Percentiles rank a stretch among this genome's conserved stretches.
phyloP scores from a whole-genome alignment of 2,888 invertebrate species.

The Argyresthia goedartella region DNA sequence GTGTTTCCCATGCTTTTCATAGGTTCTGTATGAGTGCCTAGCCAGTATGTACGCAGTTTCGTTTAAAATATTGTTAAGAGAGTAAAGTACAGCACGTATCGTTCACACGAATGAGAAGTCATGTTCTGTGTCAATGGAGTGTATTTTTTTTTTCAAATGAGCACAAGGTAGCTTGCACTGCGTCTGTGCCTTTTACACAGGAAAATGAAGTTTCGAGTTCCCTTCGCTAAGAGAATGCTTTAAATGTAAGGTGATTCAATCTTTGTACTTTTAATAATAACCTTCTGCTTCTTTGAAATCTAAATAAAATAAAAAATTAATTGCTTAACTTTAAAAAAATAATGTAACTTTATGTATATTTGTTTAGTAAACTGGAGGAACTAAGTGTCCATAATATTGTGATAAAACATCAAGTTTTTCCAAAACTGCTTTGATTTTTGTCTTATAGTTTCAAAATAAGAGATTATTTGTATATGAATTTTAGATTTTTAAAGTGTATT shows the following conservation, averaged over 20 bases:
- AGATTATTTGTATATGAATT: slow-evolving; percentile 67
- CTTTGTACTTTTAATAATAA: slow-evolving; percentile 13
- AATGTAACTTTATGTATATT: slow-evolving; percentile 52
- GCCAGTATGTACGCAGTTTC: too few relatives aligned
- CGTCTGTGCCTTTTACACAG: slow-evolving; percentile 13
- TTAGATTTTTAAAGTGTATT: slow-evolving; percentile 54
- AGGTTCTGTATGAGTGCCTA: too few relatives aligned
- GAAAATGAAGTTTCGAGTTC: not conserved
- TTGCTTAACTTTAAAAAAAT: slow-evolving; percentile 26
- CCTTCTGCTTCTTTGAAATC: slow-evolving; percentile 65
- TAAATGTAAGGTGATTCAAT: not conserved
- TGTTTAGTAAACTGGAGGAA: slow-evolving; percentile 54
- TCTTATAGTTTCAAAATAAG: slow-evolving; percentile 51
- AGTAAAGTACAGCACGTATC: not conserved
- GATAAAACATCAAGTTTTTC: slow-evolving; percentile 66
- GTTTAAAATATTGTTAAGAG: too few relatives aligned
- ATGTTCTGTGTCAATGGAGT: slow-evolving; percentile 64
- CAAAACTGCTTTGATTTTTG: slow-evolving; percentile 52
- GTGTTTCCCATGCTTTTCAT: too few relatives aligned
- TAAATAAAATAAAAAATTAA: slow-evolving; percentile 50
- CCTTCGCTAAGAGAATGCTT: not conserved
- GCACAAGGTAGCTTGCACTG: slow-evolving; percentile 42
- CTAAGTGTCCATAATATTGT: slow-evolving; percentile 65
- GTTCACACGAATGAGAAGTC: slow-evolving; percentile 6
- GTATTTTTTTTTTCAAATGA: slow-evolving; percentile 49